Conservation (phyloP, 30 jellyfish, hydroid and myxozoan species). For the Aurelia sp. region DNA sequence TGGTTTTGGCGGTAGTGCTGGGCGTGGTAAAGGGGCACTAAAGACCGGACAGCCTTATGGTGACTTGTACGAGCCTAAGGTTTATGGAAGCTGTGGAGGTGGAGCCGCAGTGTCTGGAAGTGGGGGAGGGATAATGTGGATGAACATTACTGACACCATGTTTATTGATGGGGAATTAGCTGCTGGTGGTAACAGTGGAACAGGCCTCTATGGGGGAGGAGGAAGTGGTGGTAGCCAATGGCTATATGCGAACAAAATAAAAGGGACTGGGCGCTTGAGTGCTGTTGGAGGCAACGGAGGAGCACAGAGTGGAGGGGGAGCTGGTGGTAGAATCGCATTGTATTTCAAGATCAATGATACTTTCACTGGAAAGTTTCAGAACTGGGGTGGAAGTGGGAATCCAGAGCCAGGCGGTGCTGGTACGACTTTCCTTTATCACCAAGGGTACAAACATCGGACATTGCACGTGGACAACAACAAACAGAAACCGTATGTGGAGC, state of each 20-base stretch:
- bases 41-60: constrained; percentile 66
- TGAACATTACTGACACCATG: constrained; percentile 53
- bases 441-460: constrained; percentile 48
- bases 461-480: constrained; percentile 58
- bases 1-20: constrained; percentile 76
- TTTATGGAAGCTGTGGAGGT: constrained; percentile 75
- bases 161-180: constrained; percentile 51
- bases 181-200: constrained; percentile 45
- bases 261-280: constrained; percentile 59
- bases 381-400: constrained; percentile 63
- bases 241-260: constrained; percentile 57
- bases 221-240: constrained; percentile 79
- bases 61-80: constrained; percentile 62
- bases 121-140: constrained; percentile 73
- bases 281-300: constrained; percentile 70
- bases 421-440: constrained; percentile 63
- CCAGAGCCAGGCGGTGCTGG: constrained; percentile 78
- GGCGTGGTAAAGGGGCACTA: constrained; percentile 42
- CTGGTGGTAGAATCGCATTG: constrained; percentile 73
- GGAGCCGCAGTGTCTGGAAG: constrained; percentile 64
- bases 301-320: constrained; percentile 62
- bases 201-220: constrained; percentile 56
- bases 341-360: constrained; percentile 52
- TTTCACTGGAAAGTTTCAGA: constrained; percentile 50
- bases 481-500: constrained; percentile 30